phyloP scores from a whole-genome alignment of 2,888 invertebrate genomes.

The Agrilus cyanescens region DNA sequence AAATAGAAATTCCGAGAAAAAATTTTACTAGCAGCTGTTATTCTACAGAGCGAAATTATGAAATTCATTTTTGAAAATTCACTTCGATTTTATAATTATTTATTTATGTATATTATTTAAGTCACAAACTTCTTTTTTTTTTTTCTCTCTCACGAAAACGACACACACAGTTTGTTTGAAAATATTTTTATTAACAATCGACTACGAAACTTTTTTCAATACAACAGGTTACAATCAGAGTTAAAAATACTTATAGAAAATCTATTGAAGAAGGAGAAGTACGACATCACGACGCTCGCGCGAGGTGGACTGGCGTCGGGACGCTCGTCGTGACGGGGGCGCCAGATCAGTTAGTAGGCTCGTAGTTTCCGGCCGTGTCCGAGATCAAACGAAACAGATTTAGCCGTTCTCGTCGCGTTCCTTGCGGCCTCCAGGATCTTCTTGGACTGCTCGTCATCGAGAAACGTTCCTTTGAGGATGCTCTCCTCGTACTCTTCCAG shows the following conservation, averaged over 20 bases:
- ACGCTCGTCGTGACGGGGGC: conserved; percentile 4
- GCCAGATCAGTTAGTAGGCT: conserved; percentile 8
- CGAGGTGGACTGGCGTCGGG: conserved; percentile 2
- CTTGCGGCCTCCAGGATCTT: conserved; percentile 31
- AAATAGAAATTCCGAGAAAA: conserved; percentile 75
- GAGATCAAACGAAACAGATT: neutral
- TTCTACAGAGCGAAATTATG: conserved; percentile 55
- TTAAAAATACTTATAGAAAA: no score
- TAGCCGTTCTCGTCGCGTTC: conserved; percentile 25
- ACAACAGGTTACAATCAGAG: no score
- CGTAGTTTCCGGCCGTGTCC: neutral
- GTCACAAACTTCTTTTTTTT: no score
- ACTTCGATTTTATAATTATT: no score
- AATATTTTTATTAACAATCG: no score
- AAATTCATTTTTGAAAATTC: conserved; percentile 26
- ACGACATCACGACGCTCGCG: conserved; percentile 6
- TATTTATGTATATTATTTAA: no score
- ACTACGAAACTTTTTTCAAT: no score
- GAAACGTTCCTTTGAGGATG: conserved; percentile 31
- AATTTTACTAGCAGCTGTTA: conserved; percentile 69
- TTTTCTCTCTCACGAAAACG: no score
- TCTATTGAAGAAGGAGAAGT: no score
- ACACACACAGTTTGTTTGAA: no score
- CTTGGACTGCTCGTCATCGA: conserved; percentile 31
- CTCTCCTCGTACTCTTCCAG: conserved; percentile 30